phyloP scores from a whole-genome alignment of 2,888 invertebrate genomes.

The Ephialtes manifestator region DNA sequence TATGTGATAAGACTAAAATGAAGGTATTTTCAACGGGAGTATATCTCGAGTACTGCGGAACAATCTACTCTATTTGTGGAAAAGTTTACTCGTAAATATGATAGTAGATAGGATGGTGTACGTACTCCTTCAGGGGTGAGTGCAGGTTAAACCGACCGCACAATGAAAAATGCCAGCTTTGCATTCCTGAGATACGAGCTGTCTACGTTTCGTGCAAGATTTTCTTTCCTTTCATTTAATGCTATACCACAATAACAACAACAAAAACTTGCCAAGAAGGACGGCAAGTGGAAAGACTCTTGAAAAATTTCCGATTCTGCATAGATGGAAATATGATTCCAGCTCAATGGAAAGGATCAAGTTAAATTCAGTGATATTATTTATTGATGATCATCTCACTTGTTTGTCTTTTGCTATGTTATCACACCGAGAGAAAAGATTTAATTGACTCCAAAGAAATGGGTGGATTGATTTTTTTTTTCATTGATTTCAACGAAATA shows the following conservation, averaged over 20 bases:
- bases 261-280: background rate
- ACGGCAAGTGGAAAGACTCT: background rate
- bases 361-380: background rate
- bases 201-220: background rate
- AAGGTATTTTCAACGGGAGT: slow-evolving; percentile 7
- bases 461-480: too few species aligned
- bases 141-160: slow-evolving; percentile 1
- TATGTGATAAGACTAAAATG: slow-evolving; percentile 1
- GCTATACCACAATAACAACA: background rate
- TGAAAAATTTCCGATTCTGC: background rate
- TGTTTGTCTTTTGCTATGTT: too few species aligned
- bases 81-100: slow-evolving; percentile 22
- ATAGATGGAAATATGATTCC: background rate
- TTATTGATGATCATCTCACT: too few species aligned
- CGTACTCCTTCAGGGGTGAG: background rate
- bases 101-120: slow-evolving; percentile 1
- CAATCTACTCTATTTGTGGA: slow-evolving; percentile 6
- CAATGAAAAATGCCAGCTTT: slow-evolving; percentile 1
- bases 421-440: too few species aligned
- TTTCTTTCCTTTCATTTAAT: background rate
- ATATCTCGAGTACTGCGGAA: slow-evolving; percentile 15
- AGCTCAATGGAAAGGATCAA: background rate
- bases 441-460: too few species aligned
- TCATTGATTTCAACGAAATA: too few species aligned
- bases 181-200: slow-evolving; percentile 16